phyloP scores from a whole-genome alignment of 2,888 invertebrate species.

The Cantharis nigra region DNA sequence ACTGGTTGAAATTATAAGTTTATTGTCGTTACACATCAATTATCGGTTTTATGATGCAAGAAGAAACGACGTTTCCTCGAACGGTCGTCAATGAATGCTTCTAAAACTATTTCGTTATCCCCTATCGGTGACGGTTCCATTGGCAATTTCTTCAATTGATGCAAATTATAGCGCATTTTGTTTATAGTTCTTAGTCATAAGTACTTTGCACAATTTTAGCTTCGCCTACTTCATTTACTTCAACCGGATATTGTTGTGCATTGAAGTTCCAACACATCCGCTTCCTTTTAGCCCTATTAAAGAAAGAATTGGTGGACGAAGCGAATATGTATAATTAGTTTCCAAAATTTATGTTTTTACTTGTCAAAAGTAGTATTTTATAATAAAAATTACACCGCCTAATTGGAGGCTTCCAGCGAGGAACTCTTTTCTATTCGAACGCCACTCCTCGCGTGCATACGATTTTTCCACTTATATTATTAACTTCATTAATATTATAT shows the following conservation, averaged over 20 bases:
- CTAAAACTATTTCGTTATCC: neutral
- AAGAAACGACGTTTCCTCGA: neutral
- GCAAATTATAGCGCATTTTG: neutral
- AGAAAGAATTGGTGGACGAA: neutral
- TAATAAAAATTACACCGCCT: neutral
- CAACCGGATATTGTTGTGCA: neutral
- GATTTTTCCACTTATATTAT: too few species aligned
- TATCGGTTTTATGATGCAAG: neutral
- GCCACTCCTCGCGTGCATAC: neutral
- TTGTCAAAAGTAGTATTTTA: neutral
- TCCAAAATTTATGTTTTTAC: neutral
- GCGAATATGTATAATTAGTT: neutral
- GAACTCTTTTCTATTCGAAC: neutral
- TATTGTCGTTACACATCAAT: neutral
- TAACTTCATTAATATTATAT: too few species aligned
- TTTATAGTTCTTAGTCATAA: neutral
- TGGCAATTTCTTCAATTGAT: neutral
- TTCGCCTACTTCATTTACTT: neutral
- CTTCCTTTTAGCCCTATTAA: neutral
- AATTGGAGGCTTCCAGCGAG: neutral
- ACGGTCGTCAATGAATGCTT: neutral
- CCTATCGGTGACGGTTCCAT: neutral
- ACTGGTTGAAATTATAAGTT: slow-evolving; percentile 21
- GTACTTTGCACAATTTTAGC: neutral
- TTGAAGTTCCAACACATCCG: neutral